Percentiles rank a stretch among this genome's conserved stretches.
phyloP scores from a whole-genome alignment of 1,140 invertebrate species.

The Ericerus pela region DNA sequence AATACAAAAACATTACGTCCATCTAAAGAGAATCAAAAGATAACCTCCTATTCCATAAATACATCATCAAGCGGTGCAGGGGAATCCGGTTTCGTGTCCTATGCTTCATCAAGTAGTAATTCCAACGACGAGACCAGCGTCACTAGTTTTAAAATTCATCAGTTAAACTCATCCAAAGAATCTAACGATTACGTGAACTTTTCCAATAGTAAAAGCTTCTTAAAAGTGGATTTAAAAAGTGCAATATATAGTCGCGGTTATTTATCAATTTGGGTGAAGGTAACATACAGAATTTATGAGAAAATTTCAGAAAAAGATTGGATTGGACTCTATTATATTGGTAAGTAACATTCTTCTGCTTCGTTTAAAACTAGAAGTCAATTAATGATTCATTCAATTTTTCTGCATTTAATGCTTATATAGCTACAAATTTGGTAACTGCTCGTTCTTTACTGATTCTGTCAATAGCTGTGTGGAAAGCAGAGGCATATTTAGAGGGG shows the following conservation, averaged over 20 bases:
- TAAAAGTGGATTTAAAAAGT: slow-evolving; percentile 4
- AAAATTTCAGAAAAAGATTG: background rate
- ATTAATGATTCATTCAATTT: too few species aligned
- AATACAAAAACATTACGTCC: slow-evolving; percentile 3
- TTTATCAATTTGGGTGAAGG: slow-evolving; percentile 1
- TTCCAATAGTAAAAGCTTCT: background rate
- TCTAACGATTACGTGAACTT: background rate
- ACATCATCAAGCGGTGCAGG: too few species aligned
- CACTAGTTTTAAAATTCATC: background rate
- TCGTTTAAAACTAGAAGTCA: too few species aligned
- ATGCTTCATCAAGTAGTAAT: background rate
- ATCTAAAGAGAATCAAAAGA: slow-evolving; percentile 5
- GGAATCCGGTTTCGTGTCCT: background rate
- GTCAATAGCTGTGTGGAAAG: too few species aligned
- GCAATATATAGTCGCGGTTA: background rate
- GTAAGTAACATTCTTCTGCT: too few species aligned
- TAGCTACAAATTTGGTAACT: too few species aligned
- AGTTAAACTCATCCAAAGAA: background rate
- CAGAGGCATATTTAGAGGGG: too few species aligned
- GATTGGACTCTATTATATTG: slow-evolving; percentile 3
- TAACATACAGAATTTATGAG: slow-evolving; percentile 1
- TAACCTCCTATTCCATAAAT: background rate
- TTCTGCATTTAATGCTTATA: too few species aligned
- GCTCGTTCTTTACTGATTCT: too few species aligned
- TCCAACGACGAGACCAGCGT: background rate